Evolutionary conservation across 2,113 vertebrate species (phyloP).

Genomic region (Enhydra lutris): DNA sequence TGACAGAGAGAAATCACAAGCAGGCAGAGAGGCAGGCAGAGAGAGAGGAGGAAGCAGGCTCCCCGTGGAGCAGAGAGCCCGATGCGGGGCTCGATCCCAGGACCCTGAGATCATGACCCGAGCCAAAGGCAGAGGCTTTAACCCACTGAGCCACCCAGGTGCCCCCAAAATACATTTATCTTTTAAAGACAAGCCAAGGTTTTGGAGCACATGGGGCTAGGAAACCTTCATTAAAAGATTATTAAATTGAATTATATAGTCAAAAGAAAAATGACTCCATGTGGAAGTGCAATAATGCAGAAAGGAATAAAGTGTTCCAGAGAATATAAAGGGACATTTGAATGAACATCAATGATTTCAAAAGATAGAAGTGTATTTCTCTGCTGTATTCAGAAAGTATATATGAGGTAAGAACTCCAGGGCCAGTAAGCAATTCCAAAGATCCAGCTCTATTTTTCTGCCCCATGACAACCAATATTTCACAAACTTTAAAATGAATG

Average conservation of each 20-base stretch:
- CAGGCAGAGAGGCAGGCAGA: too few species aligned
- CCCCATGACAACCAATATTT: background rate
- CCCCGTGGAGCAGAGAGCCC: too few species aligned
- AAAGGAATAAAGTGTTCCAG: background rate
- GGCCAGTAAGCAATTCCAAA: background rate
- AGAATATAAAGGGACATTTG: background rate
- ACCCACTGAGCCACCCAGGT: too few species aligned
- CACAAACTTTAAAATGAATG: background rate
- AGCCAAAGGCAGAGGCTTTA: too few species aligned
- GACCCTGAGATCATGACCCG: too few species aligned
- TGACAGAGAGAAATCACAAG: too few species aligned
- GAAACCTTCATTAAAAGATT: background rate
- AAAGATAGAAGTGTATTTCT: conserved; percentile 10
- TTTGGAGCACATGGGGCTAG: background rate
- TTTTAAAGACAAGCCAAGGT: background rate
- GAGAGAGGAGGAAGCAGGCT: too few species aligned
- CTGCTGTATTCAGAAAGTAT: background rate
- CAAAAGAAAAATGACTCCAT: background rate
- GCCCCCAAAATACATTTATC: background rate
- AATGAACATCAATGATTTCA: background rate
- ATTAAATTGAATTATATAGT: background rate
- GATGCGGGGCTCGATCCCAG: too few species aligned
- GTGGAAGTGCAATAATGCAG: background rate
- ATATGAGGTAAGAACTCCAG: background rate
- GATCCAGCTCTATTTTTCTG: background rate